A percentile compares a stretch with the other conserved stretches of the same genome.
These are phyloP conservation scores for Hippocampus abdominalis DNA, from an alignment of 2,113 vertebrate genomes.

Conservation along the genomic window DNA sequence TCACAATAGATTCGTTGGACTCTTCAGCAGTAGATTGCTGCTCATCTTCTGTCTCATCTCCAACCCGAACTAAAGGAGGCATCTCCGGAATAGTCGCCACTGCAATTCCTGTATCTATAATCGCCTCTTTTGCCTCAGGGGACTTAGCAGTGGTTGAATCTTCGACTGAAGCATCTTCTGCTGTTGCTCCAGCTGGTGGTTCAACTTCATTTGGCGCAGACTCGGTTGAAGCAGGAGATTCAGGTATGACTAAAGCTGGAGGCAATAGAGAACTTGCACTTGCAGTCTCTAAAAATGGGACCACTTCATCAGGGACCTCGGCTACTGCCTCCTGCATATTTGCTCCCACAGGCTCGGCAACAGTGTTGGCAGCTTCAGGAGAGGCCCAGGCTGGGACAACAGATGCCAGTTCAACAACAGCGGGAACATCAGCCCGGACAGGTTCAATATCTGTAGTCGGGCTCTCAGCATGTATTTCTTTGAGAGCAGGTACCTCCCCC, in stretches of 20 bases:
- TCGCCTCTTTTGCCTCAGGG: slow-evolving; percentile 6
- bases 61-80: slow-evolving; percentile 15
- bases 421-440: slow-evolving; percentile 19
- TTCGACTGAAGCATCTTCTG: neutral
- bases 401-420: slow-evolving; percentile 16
- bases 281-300: neutral
- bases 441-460: slow-evolving; percentile 19
- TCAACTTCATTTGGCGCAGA: neutral
- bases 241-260: slow-evolving; percentile 2
- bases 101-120: slow-evolving; percentile 48
- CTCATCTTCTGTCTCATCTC: slow-evolving; percentile 10
- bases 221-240: neutral
- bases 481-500: neutral
- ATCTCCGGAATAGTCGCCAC: slow-evolving; percentile 53
- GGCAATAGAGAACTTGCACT: slow-evolving; percentile 1
- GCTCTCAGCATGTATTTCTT: neutral
- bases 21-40: slow-evolving; percentile 19
- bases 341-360: slow-evolving; percentile 19
- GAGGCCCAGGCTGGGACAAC: slow-evolving; percentile 7
- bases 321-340: slow-evolving; percentile 23
- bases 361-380: slow-evolving; percentile 12
- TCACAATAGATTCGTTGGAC: neutral
- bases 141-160: slow-evolving; percentile 5
- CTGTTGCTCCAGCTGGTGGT: neutral
- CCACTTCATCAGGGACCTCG: slow-evolving; percentile 2